phyloP scores from a whole-genome alignment of 1,140 invertebrate genomes.

The Zaprionus taronus region DNA sequence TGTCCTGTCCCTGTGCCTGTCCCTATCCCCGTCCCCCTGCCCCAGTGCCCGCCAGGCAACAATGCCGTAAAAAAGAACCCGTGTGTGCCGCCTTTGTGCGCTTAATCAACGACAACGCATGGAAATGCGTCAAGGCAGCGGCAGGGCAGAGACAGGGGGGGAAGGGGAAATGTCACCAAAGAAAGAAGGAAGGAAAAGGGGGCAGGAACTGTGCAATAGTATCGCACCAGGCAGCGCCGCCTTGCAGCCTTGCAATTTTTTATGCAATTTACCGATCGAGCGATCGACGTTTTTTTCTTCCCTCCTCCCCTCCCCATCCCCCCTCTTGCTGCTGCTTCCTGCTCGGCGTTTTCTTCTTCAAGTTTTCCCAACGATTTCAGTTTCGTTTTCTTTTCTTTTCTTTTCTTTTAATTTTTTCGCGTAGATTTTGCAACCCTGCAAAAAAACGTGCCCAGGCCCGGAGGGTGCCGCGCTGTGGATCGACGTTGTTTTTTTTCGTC shows the following conservation, averaged over 20 bases:
- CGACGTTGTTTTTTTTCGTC: constrained; percentile 2
- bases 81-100: constrained; percentile 57
- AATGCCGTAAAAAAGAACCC: constrained; percentile 24
- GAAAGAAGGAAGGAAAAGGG: not conserved
- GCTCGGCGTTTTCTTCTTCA: not conserved
- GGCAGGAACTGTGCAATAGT: not conserved
- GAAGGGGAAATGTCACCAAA: not conserved
- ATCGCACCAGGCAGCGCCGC: constrained; percentile 1
- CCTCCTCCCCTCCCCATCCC: constrained; percentile 17
- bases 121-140: constrained; percentile 18
- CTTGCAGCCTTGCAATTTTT: constrained; percentile 74
- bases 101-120: constrained; percentile 67
- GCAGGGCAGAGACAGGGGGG: not conserved
- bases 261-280: constrained; percentile 77
- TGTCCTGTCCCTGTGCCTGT: constrained; percentile 50
- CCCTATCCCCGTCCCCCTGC: constrained; percentile 44
- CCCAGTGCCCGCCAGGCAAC: constrained; percentile 2
- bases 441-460: constrained; percentile 13
- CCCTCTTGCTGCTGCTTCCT: constrained; percentile 42
- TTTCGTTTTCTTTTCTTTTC: constrained; percentile 1
- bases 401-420: constrained; percentile 14
- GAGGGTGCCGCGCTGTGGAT: constrained; percentile 48
- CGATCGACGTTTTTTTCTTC: not conserved
- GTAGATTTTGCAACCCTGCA: constrained; percentile 50
- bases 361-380: constrained; percentile 5